Evolutionary conservation across 2,888 invertebrate species (phyloP).

Genomic region (Cheilosia vernalis): DNA sequence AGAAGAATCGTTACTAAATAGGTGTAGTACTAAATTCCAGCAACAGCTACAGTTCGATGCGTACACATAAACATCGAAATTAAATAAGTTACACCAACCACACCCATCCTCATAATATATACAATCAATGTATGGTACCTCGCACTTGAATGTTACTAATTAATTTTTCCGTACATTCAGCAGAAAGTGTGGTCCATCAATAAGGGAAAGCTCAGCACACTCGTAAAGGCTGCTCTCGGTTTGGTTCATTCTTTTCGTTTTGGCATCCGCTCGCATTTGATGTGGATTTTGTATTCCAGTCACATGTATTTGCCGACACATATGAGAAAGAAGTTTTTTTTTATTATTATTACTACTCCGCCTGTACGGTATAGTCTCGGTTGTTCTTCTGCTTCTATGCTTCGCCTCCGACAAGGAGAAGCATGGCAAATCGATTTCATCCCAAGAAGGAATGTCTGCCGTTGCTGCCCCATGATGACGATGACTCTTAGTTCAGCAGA

Average conservation of each 20-base stretch:
- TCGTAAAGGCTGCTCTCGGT: constrained; percentile 35
- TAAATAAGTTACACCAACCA: too few species aligned
- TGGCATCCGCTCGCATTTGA: constrained; percentile 13
- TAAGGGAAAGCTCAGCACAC: constrained; percentile 61
- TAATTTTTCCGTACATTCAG: constrained; percentile 61
- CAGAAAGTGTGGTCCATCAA: constrained; percentile 47
- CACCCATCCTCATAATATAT: too few species aligned
- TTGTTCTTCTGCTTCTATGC: not conserved
- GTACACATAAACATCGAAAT: too few species aligned
- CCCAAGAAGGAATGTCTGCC: constrained; percentile 62
- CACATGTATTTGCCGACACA: constrained; percentile 65
- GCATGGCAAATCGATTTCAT: constrained; percentile 69
- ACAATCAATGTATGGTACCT: too few species aligned
- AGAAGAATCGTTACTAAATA: too few species aligned
- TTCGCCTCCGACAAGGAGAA: not conserved
- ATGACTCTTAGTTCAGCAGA: constrained; percentile 40
- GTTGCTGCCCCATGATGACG: constrained; percentile 29
- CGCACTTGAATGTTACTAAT: constrained; percentile 26
- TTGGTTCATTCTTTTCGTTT: too few species aligned
- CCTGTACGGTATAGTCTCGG: not conserved
- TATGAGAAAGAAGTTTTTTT: constrained; percentile 26
- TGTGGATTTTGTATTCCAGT: constrained; percentile 64
- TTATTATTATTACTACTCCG: too few species aligned
- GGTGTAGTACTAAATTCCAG: too few species aligned
- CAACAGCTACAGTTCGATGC: too few species aligned